phyloP scores from a whole-genome alignment of 2,888 invertebrate genomes.

The Pseudeuparius sepicola region DNA sequence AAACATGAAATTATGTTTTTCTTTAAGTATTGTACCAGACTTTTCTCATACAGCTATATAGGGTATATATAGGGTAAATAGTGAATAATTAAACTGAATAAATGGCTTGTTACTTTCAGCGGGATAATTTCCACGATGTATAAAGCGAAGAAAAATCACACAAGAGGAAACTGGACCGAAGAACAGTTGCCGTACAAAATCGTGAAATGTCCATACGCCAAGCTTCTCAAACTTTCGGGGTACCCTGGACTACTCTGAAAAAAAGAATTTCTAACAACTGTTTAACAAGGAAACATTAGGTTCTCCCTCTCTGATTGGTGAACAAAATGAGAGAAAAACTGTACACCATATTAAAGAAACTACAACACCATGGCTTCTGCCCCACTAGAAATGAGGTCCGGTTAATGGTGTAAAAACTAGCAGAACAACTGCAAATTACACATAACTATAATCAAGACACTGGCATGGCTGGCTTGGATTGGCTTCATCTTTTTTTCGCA shows the following conservation, averaged over 20 bases:
- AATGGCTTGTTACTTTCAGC: too few species aligned
- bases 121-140: too few species aligned
- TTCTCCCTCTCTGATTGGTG: slow-evolving; percentile 2
- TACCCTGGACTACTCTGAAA: slow-evolving; percentile 7
- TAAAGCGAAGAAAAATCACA: slow-evolving; percentile 3
- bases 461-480: too few species aligned
- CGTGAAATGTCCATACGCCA: neutral
- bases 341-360: slow-evolving; percentile 2
- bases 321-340: neutral
- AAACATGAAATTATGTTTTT: too few species aligned
- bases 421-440: slow-evolving; percentile 2
- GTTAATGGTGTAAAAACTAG: slow-evolving; percentile 1
- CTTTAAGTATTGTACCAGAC: too few species aligned
- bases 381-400: slow-evolving; percentile 2
- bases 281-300: slow-evolving; percentile 2
- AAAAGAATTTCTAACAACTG: slow-evolving; percentile 3
- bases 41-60: too few species aligned
- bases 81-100: too few species aligned
- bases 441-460: slow-evolving; percentile 1
- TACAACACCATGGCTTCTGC: too few species aligned
- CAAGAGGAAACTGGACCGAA: slow-evolving; percentile 5
- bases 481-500: slow-evolving; percentile 3
- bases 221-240: slow-evolving; percentile 3
- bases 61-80: too few species aligned
- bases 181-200: slow-evolving; percentile 2